Base-by-base conservation (phyloP, 2,113 vertebrate species). In the Chlorocebus sabaeus region DNA sequence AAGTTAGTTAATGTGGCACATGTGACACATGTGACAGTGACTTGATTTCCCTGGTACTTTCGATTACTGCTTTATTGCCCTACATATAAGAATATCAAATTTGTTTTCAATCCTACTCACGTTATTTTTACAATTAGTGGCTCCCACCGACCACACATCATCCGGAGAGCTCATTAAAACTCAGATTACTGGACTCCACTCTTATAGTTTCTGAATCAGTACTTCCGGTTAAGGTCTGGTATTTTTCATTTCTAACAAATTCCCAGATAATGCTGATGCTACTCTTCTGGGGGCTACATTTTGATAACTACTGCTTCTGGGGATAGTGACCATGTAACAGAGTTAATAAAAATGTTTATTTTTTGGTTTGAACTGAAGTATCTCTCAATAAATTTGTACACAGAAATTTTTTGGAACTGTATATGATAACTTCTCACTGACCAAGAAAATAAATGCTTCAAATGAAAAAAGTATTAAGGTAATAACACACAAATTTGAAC, bases 361-460 rank as follows among this genome's bases (percentile, higher is more conserved):
- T 84, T 23, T 38, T 27, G 25, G 3, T 45, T 90, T 94, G 12
- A 75, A 73, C 5, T 75, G 61, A 92, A 50, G 5, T 40, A 3
- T 92, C 10, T 55, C 23, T 86, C 48, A 90, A 35, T 82, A 14
- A 89, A 18, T 30, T 27, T 84, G 9, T 95, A 81, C 1, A 55
- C 3, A 85, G 25, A 97, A 67, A 76, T 2, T 86, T 12, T 75
- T 75, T 90, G 61, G 22, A 50, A 84, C 5, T 72, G 27, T 67
- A 40, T 38, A 23, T 35, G 38, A 85, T 18, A 72, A 27, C 6
- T 67, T 94, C 55, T 20, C 27, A 83, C 70, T 13, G 9, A 67
- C 22, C 12, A 95, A 93, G 20, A 91, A 94, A 90, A 94, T 38
- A 95, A 86, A 72, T 23, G 80, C 14, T 78, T 96, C 64, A 75